Evolutionary conservation across 1,140 invertebrate genomes (phyloP), one percentile per base, ranked within the genome.

Genomic region (Anastrepha ludens): DNA sequence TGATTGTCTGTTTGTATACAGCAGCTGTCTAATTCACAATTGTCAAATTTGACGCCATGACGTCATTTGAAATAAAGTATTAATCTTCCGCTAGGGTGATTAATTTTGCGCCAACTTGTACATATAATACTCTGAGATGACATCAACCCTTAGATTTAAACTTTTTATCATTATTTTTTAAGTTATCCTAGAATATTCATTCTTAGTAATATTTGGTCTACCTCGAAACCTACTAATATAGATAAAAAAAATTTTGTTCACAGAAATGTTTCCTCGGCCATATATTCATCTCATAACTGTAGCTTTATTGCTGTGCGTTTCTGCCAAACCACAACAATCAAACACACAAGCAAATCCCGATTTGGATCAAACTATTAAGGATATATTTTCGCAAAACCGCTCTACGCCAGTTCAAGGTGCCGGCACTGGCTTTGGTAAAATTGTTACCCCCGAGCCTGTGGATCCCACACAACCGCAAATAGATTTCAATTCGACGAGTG

Each of bases 381-480:
- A 44, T 65, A 62, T 88, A n/a, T 88, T 88, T 47, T n/a, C 64
- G 29, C 87, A 58, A 59, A 88, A 81, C 55, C 47, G n/a, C 55
- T 11, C 47, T 20, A 15, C n/a, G 2, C 74, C 74, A 20, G 1
- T 29, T 3, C 74, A 81, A 81, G 20, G 50, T 50, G 55, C 87
- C 15, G 64, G 3, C 55, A 15, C 8, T 1, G 92, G 91, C 7
- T 89, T 93, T 39, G 89, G 39, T 11, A 39, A 86, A 55, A 88
- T 93, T 41, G 92, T 93, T 0, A 92, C 89, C 8, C 91, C 92
- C 2, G 91, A 89, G 8, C 89, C 91, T 11, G 55, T 88, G 7
- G 88, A 89, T 86, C 94, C 87, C 93, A 95, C 87, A 7, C 85
- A 55, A 50, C 88, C 89, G 9, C n/a, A 86, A 20, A 87, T 86